A percentile compares a stretch with the other conserved stretches of the same genome.
Evolutionary conservation across 2,797 vertebrate genomes (phyloP).

Genomic region (Liasis olivaceus): DNA sequence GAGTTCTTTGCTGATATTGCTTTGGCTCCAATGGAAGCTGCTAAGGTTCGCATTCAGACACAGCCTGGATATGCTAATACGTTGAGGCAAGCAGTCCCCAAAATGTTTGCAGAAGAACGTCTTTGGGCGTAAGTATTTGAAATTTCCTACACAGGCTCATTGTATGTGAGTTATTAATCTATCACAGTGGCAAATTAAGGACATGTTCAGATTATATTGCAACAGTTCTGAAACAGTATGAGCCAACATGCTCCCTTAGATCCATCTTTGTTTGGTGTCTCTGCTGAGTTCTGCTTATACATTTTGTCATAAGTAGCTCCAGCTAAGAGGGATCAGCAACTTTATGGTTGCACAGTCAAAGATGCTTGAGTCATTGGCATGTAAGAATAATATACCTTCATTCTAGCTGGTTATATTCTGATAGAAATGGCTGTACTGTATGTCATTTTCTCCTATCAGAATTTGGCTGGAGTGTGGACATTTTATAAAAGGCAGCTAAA

Average conservation of each 20-base stretch:
- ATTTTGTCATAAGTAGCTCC: slow-evolving; percentile 73
- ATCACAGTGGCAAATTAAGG: not conserved
- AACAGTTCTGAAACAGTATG: not conserved
- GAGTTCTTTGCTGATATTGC: slow-evolving; percentile 98
- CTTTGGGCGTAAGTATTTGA: slow-evolving; percentile 87
- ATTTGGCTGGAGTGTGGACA: slow-evolving; percentile 84
- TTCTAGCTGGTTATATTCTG: slow-evolving; percentile 78
- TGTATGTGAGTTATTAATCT: not conserved
- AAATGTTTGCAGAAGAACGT: slow-evolving; percentile 94
- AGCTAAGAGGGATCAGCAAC: slow-evolving; percentile 81
- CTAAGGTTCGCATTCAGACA: slow-evolving; percentile 97
- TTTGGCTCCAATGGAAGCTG: slow-evolving; percentile 97
- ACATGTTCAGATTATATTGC: not conserved
- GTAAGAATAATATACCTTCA: slow-evolving; percentile 90
- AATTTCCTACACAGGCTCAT: not conserved
- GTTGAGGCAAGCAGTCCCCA: slow-evolving; percentile 86
- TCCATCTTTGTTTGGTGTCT: slow-evolving; percentile 89
- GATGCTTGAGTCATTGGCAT: slow-evolving; percentile 98
- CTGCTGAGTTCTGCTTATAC: slow-evolving; percentile 77
- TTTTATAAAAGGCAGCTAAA: not conserved
- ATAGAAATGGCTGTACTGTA: slow-evolving; percentile 73
- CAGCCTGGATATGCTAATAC: slow-evolving; percentile 94
- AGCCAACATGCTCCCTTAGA: slow-evolving; percentile 89
- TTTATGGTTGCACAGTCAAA: slow-evolving; percentile 88
- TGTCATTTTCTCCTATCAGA: slow-evolving; percentile 73